Evolutionary conservation across 2,797 vertebrate species (phyloP), one percentile per base, ranked within the genome.

Genomic region (Melopsittacus undulatus): DNA sequence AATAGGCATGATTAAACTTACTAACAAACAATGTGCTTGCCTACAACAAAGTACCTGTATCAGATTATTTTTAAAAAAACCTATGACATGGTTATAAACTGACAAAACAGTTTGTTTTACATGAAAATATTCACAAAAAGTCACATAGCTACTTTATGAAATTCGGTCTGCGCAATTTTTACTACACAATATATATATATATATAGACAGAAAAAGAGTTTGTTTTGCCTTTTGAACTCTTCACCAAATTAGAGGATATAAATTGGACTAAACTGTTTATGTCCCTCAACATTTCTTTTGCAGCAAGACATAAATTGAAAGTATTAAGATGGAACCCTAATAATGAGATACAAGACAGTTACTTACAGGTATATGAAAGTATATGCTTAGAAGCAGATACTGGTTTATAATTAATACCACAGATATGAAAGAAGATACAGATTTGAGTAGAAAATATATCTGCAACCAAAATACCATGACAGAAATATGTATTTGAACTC

Each of bases 231-330:
- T 32, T 56, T 78, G 14, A 81, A 70, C 11, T 48, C 23, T 36
- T 48, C 21, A 76, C 16, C 14, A 30, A 59, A 46, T 59, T 78
- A 38, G 10, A 87, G 21, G 8, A 72, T 3, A 6, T 10, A 46
- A 73, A 74, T 18, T n/a, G 0, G 19, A 61, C 34, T 73, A 56
- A 23, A 89, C 2, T 52, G 4, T 63, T 56, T 23, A 13, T 36
- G 22, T 15, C 7, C 0, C 2, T 29, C 2, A 1, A 36, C 49
- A 36, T 6, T 2, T 83, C 19, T 73, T 76, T 69, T 34, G 13
- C 22, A 43, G 22, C 89, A 76, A 38, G 8, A 32, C 4, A 38
- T 40, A 49, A 83, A 63, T 46, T 4, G 62, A 56, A 82, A 66
- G 1, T 40, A 56, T 24, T 36, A 67, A 38, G 3, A 27, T 43